phyloP scores from a whole-genome alignment of 1,140 invertebrate species.

The Lucilia cuprina region DNA sequence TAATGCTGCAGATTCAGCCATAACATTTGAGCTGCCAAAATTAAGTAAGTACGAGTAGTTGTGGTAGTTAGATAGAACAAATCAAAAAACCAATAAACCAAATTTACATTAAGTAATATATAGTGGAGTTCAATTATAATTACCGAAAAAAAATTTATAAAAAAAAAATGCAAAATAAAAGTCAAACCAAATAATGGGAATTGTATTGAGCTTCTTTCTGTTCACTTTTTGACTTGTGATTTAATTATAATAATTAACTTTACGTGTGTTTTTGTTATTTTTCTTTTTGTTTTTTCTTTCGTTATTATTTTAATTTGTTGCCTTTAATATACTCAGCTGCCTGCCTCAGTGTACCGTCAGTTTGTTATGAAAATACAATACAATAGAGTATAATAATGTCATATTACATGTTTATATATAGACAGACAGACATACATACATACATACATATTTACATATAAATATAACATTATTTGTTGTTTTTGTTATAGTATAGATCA shows the following conservation, averaged over 20 bases:
- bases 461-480: too few relatives aligned
- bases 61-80: neutral
- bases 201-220: neutral
- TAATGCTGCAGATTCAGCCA: constrained; percentile 60
- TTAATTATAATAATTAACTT: constrained; percentile 6
- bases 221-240: neutral
- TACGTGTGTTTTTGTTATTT: neutral
- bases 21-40: constrained; percentile 68
- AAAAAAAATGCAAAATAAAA: too few relatives aligned
- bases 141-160: too few relatives aligned
- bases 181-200: neutral
- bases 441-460: too few relatives aligned
- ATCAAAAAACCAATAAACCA: neutral
- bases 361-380: neutral
- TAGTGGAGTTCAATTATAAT: too few relatives aligned
- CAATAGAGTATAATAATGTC: constrained; percentile 2
- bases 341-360: too few relatives aligned
- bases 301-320: neutral
- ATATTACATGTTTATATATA: neutral
- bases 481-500: too few relatives aligned
- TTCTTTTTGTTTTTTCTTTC: too few relatives aligned
- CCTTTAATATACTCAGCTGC: too few relatives aligned
- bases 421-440: too few relatives aligned
- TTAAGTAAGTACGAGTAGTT: constrained; percentile 67
- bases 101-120: too few relatives aligned